These are phyloP conservation scores for Apteryx owenii DNA, from an alignment of 2,113 vertebrate genomes.

Conservation along the genomic window DNA sequence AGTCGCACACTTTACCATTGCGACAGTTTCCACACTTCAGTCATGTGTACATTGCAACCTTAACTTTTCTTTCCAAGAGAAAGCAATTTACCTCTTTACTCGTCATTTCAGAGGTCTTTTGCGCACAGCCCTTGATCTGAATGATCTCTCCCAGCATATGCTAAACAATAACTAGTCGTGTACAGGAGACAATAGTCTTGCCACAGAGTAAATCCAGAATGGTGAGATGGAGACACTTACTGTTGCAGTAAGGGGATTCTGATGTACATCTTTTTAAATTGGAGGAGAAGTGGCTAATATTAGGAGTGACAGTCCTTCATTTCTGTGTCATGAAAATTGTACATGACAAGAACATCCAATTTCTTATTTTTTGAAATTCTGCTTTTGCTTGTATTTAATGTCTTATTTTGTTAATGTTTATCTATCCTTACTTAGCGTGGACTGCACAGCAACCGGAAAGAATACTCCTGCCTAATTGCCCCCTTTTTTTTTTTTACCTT, in stretches of 20 bases:
- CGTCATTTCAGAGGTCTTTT: background rate
- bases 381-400: background rate
- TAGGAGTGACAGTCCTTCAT: background rate
- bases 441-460: background rate
- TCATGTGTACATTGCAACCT: accelerated
- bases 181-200: background rate
- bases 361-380: background rate
- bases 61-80: background rate
- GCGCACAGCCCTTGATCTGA: background rate
- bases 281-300: background rate
- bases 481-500: background rate
- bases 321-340: background rate
- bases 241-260: background rate
- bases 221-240: background rate
- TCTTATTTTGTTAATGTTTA: background rate
- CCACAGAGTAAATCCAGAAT: background rate
- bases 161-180: background rate
- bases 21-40: background rate
- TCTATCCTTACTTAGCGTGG: background rate
- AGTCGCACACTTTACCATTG: background rate
- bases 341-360: background rate
- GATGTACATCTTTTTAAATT: background rate
- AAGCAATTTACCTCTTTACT: background rate
- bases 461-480: background rate
- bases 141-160: background rate